These are phyloP conservation scores for Pegoplata infirma DNA, from an alignment of 2,888 invertebrate species.

Conservation along the genomic window DNA sequence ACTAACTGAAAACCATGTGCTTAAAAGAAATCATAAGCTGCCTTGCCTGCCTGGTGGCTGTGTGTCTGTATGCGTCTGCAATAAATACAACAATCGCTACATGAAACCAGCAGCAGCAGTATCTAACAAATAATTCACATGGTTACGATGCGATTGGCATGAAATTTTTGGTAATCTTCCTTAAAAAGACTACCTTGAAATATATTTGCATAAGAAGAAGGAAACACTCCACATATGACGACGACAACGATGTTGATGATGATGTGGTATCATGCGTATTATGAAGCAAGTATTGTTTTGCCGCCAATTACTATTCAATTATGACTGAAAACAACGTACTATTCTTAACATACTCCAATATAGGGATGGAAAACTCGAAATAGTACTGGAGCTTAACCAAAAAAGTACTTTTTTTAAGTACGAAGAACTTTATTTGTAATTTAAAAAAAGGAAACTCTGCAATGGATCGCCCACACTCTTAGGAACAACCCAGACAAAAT, in stretches of 20 bases:
- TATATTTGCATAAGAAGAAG: constrained; percentile 7
- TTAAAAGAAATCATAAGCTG: constrained; percentile 10
- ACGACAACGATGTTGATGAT: no score
- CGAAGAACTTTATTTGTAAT: no score
- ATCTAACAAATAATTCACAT: constrained; percentile 4
- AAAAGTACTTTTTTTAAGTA: no score
- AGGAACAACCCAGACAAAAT: no score
- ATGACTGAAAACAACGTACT: neutral
- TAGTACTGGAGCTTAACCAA: no score
- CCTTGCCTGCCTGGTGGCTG: no score
- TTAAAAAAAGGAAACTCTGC: no score
- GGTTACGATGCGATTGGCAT: neutral
- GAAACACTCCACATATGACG: neutral
- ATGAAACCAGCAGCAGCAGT: no score
- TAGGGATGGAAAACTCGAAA: no score
- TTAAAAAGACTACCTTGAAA: constrained; percentile 36
- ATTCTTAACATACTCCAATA: no score
- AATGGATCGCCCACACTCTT: no score
- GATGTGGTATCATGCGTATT: constrained; percentile 24
- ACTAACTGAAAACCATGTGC: constrained; percentile 25
- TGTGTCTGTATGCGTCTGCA: no score
- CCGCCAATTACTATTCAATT: constrained; percentile 20
- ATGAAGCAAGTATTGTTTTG: constrained; percentile 17
- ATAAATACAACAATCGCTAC: constrained; percentile 10
- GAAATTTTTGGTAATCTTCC: constrained; percentile 25